Evolutionary conservation across 1,140 invertebrate genomes (phyloP), one percentile per base, ranked within the genome.

Genomic region (Heliconius hermathena): DNA sequence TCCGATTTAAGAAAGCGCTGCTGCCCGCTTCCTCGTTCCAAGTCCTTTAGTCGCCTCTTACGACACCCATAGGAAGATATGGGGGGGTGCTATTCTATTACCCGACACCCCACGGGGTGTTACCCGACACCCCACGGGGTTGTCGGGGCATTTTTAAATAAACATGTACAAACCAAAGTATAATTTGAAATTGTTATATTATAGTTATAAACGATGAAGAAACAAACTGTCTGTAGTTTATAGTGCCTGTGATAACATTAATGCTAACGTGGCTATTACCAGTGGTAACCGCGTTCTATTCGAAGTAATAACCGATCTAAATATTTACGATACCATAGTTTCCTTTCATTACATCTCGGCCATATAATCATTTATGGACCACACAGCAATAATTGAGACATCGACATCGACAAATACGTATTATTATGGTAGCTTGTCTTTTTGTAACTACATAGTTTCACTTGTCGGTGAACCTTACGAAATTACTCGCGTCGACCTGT

Each of bases 371-470:
- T 90, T 87, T 82, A 79, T 82, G 84, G 92, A 93, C 92, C 92
- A 92, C 92, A 93, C 92, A 91, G 80, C 71, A 82, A 84, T 92
- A 91, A 94, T 94, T 90, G 90, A 94, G 92, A 93, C 92, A 93
- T 93, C 41, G 41, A 46, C 41, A 46, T 89, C 82, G 83, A 85
- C 81, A 87, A 89, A 89, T 91, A 85, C 80, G 83, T 89, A 89
- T 89, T 88, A 91, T 91, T 91, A 90, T 82, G 77, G n/a, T 74
- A 46, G 66, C 77, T 73, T 77, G 75, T 78, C 76, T 78, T 66
- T 78, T 81, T 81, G 80, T 81, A 76, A 54, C 77, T 70, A 73
- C 79, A 78, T 73, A 81, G 80, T 81, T 81, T 26, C 70, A 77
- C 80, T 78, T 81, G 80, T 76, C 73, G 77, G 77, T 60, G 49